Percentiles rank a stretch among this genome's conserved stretches.
Evolutionary conservation across 2,113 vertebrate genomes (phyloP).

Genomic region (Ornithorhynchus anatinus): DNA sequence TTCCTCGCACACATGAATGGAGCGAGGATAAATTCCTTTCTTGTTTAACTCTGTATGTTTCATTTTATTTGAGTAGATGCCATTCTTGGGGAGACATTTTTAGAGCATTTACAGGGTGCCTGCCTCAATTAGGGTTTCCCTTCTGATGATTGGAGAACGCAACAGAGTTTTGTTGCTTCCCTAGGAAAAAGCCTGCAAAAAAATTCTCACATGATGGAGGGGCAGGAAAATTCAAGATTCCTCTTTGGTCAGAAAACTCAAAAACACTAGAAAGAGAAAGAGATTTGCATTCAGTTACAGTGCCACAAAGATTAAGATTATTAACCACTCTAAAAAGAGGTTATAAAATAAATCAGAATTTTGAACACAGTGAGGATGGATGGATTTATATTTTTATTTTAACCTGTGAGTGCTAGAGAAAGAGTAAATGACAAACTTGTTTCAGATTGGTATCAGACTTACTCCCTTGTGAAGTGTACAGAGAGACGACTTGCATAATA

Average conservation of each 20-base stretch:
- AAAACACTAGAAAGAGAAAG: neutral
- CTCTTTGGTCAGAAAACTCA: neutral
- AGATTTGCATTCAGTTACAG: neutral
- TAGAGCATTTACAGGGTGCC: constrained; percentile 3
- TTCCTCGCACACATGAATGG: constrained; percentile 36
- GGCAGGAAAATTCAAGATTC: neutral
- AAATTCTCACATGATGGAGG: neutral
- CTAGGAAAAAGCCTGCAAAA: constrained; percentile 2
- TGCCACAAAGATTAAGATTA: neutral
- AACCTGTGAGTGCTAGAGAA: too few relatives aligned
- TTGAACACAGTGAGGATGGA: too few relatives aligned
- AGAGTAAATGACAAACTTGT: too few relatives aligned
- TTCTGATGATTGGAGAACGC: constrained; percentile 4
- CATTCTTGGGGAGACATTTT: constrained; percentile 35
- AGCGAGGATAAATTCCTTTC: constrained; percentile 23
- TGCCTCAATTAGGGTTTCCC: neutral
- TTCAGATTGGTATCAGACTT: too few relatives aligned
- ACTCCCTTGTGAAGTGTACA: too few relatives aligned
- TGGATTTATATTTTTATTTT: too few relatives aligned
- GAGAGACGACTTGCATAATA: too few relatives aligned
- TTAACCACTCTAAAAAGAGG: neutral
- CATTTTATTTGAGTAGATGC: constrained; percentile 42
- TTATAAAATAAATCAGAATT: neutral
- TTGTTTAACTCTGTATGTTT: constrained; percentile 44
- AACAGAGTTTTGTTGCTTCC: neutral